phyloP scores from a whole-genome alignment of 1,140 invertebrate genomes.

The Musca domestica region DNA sequence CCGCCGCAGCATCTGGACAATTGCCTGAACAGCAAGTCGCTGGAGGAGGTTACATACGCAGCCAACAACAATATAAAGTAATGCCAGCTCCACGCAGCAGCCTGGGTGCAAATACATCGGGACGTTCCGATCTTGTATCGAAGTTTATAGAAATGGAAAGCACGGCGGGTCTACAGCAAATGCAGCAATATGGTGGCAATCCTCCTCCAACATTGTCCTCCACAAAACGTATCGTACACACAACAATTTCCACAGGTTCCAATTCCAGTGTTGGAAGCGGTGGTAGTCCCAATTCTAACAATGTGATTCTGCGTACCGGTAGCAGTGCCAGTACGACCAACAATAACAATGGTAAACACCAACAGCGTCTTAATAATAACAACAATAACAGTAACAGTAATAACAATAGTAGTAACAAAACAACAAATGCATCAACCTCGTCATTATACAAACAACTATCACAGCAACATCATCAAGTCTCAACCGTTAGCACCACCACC shows the following conservation, averaged over 20 bases:
- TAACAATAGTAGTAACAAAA: too few species aligned
- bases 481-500: conserved; percentile 31
- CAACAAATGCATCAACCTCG: too few species aligned
- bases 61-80: conserved; percentile 26
- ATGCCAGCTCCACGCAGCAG: conserved; percentile 31
- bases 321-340: conserved; percentile 24
- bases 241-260: conserved; percentile 22
- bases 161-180: not conserved
- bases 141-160: conserved; percentile 50
- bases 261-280: conserved; percentile 23
- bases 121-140: conserved; percentile 40
- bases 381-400: not conserved
- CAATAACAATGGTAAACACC: conserved; percentile 28
- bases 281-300: conserved; percentile 19
- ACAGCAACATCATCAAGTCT: conserved; percentile 14
- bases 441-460: not conserved
- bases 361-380: conserved; percentile 18
- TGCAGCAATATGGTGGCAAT: not conserved
- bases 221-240: conserved; percentile 20
- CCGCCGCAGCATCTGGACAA: conserved; percentile 30
- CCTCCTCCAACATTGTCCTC: not conserved
- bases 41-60: conserved; percentile 8
- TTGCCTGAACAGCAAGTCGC: conserved; percentile 23
- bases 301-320: not conserved
- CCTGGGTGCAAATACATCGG: conserved; percentile 27